Base-by-base conservation (phyloP, 2,113 vertebrate genomes). In the Canis aureus region DNA sequence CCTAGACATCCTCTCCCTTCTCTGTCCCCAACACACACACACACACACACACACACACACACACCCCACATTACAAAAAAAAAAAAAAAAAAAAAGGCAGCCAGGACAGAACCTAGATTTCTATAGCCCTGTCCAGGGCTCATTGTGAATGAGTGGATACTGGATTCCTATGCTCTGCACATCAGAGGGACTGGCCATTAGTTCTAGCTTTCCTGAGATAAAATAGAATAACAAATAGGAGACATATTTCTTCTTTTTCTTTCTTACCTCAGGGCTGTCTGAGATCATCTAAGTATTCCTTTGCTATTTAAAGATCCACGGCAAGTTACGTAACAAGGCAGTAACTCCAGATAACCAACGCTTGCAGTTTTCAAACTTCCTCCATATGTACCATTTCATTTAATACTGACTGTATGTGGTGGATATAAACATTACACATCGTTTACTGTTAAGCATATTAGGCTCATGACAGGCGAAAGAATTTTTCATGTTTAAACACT, bases 381-480 rank as follows among this genome's bases (percentile, higher is more conserved):
- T 5, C 38, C 53, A 35, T 3, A 8, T 0, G 7, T 11, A 73
- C 6, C 25, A 12, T 19, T 9, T 43, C 71, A 20, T 15, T 64
- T 9, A 3, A 15, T 25, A 6, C 22, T 11, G 5, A 11, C 29
- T 55, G 3, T 17, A 15, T 2, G 2, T 0, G 7, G 22, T 0
- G 22, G 4, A 0, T 3, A 2, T 8, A 49, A 32, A 29, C 5
- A 1, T 22, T 2, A 12, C 1, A 12, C 13, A 0, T 10, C 9
- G 3, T 51, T 27, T 13, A 25, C 8, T 4, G 0, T 12, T 23
- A 35, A 82, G 4, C 35, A 22, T 1, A 13, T 13, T 9, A 29
- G 43, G 38, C 2, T 38, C 12, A 22, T 2, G 23, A 35, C 8
- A 55, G 32, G n/a, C 11, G 35, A 62, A 15, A 7, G 15, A 22